phyloP scores from a whole-genome alignment of 2,113 vertebrate genomes.

The Vidua macroura region DNA sequence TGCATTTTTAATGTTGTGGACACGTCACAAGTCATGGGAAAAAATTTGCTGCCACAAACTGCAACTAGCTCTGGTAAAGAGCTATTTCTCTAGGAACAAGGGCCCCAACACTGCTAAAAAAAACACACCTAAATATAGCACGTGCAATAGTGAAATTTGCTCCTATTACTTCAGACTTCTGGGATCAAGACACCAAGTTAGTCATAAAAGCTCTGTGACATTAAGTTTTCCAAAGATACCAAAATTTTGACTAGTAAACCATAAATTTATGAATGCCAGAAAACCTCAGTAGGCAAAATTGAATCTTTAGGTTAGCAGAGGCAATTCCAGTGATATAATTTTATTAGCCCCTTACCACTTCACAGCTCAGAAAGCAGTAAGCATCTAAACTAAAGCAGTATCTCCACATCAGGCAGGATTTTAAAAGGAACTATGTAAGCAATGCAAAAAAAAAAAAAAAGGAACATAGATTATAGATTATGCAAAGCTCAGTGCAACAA shows the following conservation, averaged over 20 bases:
- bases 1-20: slow-evolving; percentile 13
- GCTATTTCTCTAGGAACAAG: background rate
- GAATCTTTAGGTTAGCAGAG: background rate
- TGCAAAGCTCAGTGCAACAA: background rate
- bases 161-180: slow-evolving; percentile 45
- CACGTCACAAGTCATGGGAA: background rate
- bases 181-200: slow-evolving; percentile 24
- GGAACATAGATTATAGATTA: background rate
- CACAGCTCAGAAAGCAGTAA: background rate
- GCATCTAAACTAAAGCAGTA: background rate
- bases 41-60: background rate
- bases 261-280: background rate
- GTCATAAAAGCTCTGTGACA: slow-evolving; percentile 31
- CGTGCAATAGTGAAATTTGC: background rate
- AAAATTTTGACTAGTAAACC: slow-evolving; percentile 20
- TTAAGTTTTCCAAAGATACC: slow-evolving; percentile 40
- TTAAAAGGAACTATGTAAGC: background rate
- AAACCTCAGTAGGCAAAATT: background rate
- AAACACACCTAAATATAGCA: background rate
- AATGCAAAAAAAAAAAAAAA: background rate
- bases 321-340: background rate
- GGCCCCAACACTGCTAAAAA: background rate
- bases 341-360: background rate
- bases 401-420: background rate
- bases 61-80: background rate